Conservation (phyloP, 2,113 vertebrate genomes). For the Odobenus rosmarus region DNA sequence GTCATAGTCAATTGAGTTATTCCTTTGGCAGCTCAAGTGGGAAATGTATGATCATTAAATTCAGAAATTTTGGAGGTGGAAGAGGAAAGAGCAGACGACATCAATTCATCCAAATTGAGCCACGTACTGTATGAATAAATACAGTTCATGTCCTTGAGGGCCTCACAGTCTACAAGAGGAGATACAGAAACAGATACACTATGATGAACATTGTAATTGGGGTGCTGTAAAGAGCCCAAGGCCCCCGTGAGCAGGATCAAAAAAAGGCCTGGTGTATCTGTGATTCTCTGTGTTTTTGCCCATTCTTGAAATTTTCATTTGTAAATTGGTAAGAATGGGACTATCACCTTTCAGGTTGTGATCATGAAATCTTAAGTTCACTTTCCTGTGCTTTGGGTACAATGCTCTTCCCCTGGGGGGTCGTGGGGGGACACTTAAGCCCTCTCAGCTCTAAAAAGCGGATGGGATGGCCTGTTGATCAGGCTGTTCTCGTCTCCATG, state of each 20-base stretch:
- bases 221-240: neutral
- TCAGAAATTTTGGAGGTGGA: constrained; percentile 36
- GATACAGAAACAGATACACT: neutral
- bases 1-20: constrained; percentile 14
- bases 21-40: neutral
- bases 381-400: neutral
- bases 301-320: neutral
- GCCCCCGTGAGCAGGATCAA: neutral
- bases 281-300: neutral
- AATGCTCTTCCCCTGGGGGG: neutral
- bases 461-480: neutral
- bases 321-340: neutral
- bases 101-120: neutral
- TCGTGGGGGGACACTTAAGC: neutral
- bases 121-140: constrained; percentile 13
- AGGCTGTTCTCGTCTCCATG: neutral
- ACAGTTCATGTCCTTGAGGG: neutral
- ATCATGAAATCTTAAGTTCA: neutral
- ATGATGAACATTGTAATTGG: neutral
- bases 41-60: constrained; percentile 29
- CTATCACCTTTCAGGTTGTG: neutral
- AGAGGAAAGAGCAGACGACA: neutral
- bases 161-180: neutral
- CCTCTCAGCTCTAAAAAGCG: neutral
- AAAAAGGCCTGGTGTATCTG: neutral